A percentile compares a stretch with the other conserved stretches of the same genome.
Conservation (phyloP, 2,888 invertebrate species). For the Copidosoma aretas region DNA sequence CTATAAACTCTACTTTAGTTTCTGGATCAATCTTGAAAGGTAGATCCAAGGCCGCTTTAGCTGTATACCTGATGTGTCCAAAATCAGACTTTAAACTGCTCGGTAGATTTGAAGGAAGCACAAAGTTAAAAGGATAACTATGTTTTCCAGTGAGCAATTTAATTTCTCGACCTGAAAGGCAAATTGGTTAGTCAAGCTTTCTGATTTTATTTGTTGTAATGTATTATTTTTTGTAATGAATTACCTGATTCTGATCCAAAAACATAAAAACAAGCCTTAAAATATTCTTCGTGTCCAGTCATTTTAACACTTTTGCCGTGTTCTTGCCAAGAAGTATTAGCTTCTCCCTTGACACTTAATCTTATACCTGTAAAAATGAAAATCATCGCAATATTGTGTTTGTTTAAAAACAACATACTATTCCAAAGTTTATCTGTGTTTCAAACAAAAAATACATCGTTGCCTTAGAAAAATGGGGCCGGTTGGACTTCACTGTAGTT, state of each 20-base stretch:
- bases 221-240: conserved; percentile 7
- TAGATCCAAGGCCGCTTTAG: conserved; percentile 80
- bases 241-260: conserved; percentile 73
- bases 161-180: conserved; percentile 68
- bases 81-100: conserved; percentile 76
- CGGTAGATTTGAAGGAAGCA: conserved; percentile 75
- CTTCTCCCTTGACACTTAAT: conserved; percentile 76
- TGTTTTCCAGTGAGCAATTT: conserved; percentile 76
- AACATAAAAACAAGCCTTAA: conserved; percentile 77
- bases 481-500: no score
- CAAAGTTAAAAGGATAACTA: conserved; percentile 80
- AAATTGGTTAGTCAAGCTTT: background rate
- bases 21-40: conserved; percentile 87
- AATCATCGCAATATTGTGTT: background rate
- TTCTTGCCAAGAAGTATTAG: conserved; percentile 76
- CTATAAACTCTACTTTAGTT: conserved; percentile 80
- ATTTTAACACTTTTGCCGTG: conserved; percentile 68
- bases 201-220: conserved; percentile 1
- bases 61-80: conserved; percentile 81
- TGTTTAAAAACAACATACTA: background rate
- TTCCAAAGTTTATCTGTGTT: background rate
- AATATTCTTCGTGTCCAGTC: conserved; percentile 79
- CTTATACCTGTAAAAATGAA: conserved; percentile 68
- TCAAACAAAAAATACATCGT: background rate
- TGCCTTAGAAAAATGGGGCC: background rate